A percentile compares a stretch with the other conserved stretches of the same genome.
These are phyloP conservation scores for Microchrysa polita DNA, from an alignment of 2,888 invertebrate genomes.

Conservation along the genomic window DNA sequence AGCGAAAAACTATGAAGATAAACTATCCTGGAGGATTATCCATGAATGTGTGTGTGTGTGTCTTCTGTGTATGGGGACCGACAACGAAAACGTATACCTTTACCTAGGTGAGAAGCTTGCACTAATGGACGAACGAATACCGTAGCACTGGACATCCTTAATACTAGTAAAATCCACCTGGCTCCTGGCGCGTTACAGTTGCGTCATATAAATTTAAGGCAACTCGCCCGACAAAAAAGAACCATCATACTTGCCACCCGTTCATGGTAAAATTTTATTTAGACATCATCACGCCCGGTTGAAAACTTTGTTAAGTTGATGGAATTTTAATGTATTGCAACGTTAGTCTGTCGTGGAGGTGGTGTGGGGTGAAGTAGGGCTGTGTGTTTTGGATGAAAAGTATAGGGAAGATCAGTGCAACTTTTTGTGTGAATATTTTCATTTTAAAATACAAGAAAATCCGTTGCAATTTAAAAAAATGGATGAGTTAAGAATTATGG, in stretches of 20 bases:
- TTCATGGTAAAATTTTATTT: conserved; percentile 22
- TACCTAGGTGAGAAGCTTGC: not conserved
- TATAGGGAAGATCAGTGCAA: not conserved
- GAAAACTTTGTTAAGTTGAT: conserved; percentile 18
- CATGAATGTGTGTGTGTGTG: too few species aligned
- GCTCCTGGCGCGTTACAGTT: too few species aligned
- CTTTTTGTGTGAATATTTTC: not conserved
- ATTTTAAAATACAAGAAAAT: too few species aligned
- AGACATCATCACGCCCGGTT: conserved; percentile 8
- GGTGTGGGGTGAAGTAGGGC: not conserved
- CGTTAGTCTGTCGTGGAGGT: not conserved
- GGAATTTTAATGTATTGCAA: conserved; percentile 25
- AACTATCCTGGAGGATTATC: not conserved
- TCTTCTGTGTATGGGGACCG: not conserved
- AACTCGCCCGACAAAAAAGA: not conserved
- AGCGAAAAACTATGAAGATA: conserved; percentile 29
- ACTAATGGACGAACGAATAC: not conserved
- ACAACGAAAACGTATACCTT: too few species aligned
- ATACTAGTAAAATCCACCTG: conserved; percentile 28
- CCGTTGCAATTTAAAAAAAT: too few species aligned
- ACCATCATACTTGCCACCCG: not conserved
- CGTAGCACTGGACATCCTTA: not conserved
- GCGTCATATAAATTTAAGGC: not conserved
- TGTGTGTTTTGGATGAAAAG: not conserved
- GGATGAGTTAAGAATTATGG: too few species aligned